These are phyloP conservation scores for Siphonodentalium dalli DNA, from an alignment of 2,888 invertebrate genomes.

Conservation along the genomic window DNA sequence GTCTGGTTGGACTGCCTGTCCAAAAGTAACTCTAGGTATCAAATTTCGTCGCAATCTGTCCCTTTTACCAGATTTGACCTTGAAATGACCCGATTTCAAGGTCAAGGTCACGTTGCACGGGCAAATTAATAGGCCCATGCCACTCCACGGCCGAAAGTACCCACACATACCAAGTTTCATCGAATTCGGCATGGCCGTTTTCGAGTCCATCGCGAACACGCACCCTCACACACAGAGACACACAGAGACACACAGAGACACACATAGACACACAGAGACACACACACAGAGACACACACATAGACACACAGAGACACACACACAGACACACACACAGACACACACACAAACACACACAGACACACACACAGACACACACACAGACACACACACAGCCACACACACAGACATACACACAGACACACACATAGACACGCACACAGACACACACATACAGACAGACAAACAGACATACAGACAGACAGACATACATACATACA, in stretches of 20 bases:
- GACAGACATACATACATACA: slow-evolving; percentile 6
- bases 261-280: slow-evolving; percentile 10
- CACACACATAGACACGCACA: slow-evolving; percentile 1
- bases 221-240: slow-evolving; percentile 2
- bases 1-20: too few species aligned
- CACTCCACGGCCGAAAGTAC: too few species aligned
- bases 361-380: slow-evolving; percentile 8
- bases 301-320: slow-evolving; percentile 7
- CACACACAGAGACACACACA: slow-evolving; percentile 7
- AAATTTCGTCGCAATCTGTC: too few species aligned
- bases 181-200: too few species aligned
- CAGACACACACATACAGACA: slow-evolving; percentile 12
- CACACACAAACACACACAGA: slow-evolving; percentile 6
- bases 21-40: too few species aligned
- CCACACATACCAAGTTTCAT: too few species aligned
- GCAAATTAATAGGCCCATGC: too few species aligned
- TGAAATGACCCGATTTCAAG: too few species aligned
- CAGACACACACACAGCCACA: slow-evolving; percentile 5
- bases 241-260: slow-evolving; percentile 2
- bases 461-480: slow-evolving; percentile 3
- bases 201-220: neutral
- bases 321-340: slow-evolving; percentile 7
- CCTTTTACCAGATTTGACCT: too few species aligned
- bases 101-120: too few species aligned
- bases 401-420: slow-evolving; percentile 2